A percentile compares a stretch with the other conserved stretches of the same genome.
Conservation (phyloP, 2,888 invertebrate species). For the Drosophila mimetica region DNA sequence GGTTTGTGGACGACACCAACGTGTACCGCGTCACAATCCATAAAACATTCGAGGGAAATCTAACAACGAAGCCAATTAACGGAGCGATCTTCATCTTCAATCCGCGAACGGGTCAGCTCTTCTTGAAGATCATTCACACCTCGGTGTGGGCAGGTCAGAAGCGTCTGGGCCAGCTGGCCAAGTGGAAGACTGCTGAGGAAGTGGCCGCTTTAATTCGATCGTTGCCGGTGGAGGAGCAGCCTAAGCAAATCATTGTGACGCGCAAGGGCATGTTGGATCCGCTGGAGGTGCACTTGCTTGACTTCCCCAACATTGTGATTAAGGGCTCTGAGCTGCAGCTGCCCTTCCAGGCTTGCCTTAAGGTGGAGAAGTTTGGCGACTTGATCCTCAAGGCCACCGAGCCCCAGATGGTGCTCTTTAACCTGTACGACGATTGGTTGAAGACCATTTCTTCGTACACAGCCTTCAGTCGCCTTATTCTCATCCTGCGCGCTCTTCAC, state of each 20-base stretch:
- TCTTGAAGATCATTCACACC: conserved; percentile 99
- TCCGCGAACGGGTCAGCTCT: conserved; percentile 98
- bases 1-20: conserved; percentile 99
- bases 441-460: conserved; percentile 99
- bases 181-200: conserved; percentile 99
- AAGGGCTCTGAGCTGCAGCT: conserved; percentile 99
- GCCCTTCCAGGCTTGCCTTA: conserved; percentile 99
- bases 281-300: conserved; percentile 99
- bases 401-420: conserved; percentile 99
- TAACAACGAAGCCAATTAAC: conserved; percentile 99
- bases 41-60: conserved; percentile 98
- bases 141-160: conserved; percentile 99
- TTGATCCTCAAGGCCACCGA: conserved; percentile 99
- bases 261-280: conserved; percentile 99
- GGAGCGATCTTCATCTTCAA: conserved; percentile 99
- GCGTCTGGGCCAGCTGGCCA: conserved; percentile 99
- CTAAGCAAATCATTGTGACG: conserved; percentile 99
- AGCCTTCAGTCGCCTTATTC: conserved; percentile 97
- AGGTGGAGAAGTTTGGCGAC: conserved; percentile 99
- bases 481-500: conserved; percentile 97
- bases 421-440: conserved; percentile 99
- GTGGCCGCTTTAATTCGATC: conserved; percentile 99
- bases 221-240: conserved; percentile 99
- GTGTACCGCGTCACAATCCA: conserved; percentile 99
- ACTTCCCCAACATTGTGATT: conserved; percentile 99